A percentile compares a stretch with the other conserved stretches of the same genome.
phyloP scores from a whole-genome alignment of 2,113 vertebrate species.

The Galeopterus variegatus region DNA sequence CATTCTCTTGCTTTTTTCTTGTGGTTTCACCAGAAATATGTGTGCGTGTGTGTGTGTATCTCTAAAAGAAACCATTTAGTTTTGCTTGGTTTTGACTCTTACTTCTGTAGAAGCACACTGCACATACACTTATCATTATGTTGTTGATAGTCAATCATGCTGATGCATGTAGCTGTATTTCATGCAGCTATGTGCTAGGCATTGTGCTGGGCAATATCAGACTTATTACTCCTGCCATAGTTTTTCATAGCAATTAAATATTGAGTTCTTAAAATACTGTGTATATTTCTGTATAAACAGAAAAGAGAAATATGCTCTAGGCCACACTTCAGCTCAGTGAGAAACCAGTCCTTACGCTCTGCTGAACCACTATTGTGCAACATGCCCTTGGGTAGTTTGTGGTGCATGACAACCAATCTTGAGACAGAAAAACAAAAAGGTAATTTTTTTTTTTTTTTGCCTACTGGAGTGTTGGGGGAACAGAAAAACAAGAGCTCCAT shows the following conservation, averaged over 20 bases:
- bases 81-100: conserved; percentile 31
- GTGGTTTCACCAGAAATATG: not conserved
- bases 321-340: not conserved
- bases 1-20: not conserved
- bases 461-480: not conserved
- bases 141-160: not conserved
- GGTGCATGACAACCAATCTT: not conserved
- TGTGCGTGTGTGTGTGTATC: not conserved
- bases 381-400: not conserved
- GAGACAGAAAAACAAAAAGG: not conserved
- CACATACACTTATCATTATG: not conserved
- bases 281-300: not conserved
- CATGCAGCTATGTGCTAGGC: not conserved
- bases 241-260: not conserved
- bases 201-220: not conserved
- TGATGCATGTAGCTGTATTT: not conserved
- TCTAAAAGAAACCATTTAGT: not conserved
- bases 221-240: not conserved
- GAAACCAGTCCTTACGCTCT: not conserved
- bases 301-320: not conserved
- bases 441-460: not conserved
- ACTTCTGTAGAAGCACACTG: not conserved
- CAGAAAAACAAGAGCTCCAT: not conserved
- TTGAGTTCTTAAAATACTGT: not conserved
- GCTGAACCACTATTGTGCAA: not conserved